These are phyloP conservation scores for Ceyx cyanopectus DNA, from an alignment of 2,113 vertebrate genomes.

Conservation along the genomic window DNA sequence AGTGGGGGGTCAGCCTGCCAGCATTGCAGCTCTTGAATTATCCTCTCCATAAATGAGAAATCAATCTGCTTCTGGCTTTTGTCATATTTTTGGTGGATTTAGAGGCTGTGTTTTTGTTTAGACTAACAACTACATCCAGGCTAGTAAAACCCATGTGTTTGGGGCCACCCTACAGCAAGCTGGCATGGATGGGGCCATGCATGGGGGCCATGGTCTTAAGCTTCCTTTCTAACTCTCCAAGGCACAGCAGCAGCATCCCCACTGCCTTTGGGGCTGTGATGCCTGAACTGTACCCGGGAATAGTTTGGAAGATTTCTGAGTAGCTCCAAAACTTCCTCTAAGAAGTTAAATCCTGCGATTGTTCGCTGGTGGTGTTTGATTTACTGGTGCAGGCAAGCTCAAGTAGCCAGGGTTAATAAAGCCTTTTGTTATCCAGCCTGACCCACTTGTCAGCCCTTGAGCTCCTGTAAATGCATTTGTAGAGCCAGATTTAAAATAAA, in stretches of 20 bases:
- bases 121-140: not conserved
- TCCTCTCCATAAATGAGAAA: constrained; percentile 8
- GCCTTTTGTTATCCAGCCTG: constrained; percentile 31
- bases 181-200: accelerated
- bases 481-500: constrained; percentile 29
- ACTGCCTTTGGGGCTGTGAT: accelerated
- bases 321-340: not conserved
- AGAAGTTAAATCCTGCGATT: not conserved
- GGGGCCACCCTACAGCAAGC: accelerated
- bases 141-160: not conserved
- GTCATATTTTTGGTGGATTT: not conserved
- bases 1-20: not conserved
- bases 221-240: not conserved
- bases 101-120: constrained; percentile 31
- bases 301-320: not conserved
- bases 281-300: accelerated
- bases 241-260: not conserved
- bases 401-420: not conserved
- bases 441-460: constrained; percentile 39
- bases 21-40: not conserved
- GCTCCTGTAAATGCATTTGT: constrained; percentile 8
- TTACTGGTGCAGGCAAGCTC: not conserved
- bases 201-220: accelerated
- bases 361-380: not conserved
- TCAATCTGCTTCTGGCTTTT: not conserved